Percentiles rank a stretch among this genome's conserved stretches.
Conservation (phyloP, 2,797 vertebrate genomes). For the Tokudaia tokunoshimensis region DNA sequence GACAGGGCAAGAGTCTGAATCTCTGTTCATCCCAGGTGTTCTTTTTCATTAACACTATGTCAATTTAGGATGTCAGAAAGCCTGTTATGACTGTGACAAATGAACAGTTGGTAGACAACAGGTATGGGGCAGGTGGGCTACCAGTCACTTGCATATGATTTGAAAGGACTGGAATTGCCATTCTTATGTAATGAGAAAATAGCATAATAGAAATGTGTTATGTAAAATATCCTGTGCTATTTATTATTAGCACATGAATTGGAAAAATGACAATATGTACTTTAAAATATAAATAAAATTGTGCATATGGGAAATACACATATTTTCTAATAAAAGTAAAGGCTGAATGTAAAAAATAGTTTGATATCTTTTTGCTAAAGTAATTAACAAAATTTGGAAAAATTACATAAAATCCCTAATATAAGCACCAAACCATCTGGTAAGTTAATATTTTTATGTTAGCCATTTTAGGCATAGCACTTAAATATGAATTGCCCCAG, state of each 20-base stretch:
- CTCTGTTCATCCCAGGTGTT: conserved; percentile 48
- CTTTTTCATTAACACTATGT: conserved; percentile 65
- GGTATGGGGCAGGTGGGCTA: conserved; percentile 45
- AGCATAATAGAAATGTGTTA: background rate
- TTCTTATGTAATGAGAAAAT: background rate
- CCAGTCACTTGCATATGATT: conserved; percentile 51
- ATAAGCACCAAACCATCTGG: background rate
- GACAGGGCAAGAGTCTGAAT: conserved; percentile 17
- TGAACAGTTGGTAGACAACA: conserved; percentile 68
- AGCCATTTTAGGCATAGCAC: background rate
- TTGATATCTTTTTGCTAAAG: background rate
- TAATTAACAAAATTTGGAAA: conserved; percentile 47
- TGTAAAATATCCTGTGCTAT: conserved; percentile 15
- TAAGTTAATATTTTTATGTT: conserved; percentile 33
- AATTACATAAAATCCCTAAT: conserved; percentile 12
- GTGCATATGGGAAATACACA: background rate
- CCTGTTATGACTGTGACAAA: conserved; percentile 27
- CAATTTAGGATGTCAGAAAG: conserved; percentile 40
- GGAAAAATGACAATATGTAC: background rate
- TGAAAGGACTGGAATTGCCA: conserved; percentile 48
- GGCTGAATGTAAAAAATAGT: background rate
- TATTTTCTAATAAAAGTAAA: conserved; percentile 40
- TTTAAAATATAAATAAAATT: conserved; percentile 49
- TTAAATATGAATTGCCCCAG: background rate
- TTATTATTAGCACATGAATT: background rate